phyloP scores from a whole-genome alignment of 2,797 vertebrate species.

The Clarias laeviceps region DNA sequence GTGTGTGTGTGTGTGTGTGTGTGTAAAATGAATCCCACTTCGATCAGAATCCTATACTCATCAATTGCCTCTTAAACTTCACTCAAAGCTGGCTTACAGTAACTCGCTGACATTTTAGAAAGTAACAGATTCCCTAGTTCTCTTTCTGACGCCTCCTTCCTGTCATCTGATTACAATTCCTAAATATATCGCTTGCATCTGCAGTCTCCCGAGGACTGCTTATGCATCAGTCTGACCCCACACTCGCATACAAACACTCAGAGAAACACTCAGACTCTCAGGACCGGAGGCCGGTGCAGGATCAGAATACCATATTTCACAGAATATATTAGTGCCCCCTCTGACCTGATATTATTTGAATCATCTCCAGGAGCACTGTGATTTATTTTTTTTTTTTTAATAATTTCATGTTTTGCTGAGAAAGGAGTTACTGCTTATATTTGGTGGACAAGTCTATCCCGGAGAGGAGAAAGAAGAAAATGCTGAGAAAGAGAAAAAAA shows the following conservation, averaged over 20 bases:
- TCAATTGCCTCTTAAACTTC: slow-evolving; percentile 18
- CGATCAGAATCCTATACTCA: background rate
- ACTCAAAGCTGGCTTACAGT: background rate
- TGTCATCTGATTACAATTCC: slow-evolving; percentile 46
- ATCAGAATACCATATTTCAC: background rate
- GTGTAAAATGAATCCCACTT: background rate
- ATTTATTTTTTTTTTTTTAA: slow-evolving; percentile 1
- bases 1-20: slow-evolving; percentile 3
- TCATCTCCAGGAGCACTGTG: slow-evolving; percentile 15
- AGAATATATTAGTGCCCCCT: slow-evolving; percentile 34
- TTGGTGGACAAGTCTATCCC: background rate
- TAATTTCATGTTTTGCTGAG: slow-evolving; percentile 31
- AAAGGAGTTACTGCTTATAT: slow-evolving; percentile 31
- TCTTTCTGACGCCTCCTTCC: background rate
- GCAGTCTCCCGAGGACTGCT: slow-evolving; percentile 28
- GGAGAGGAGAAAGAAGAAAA: background rate
- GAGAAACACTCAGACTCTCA: slow-evolving; percentile 34
- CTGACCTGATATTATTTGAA: slow-evolving; percentile 29
- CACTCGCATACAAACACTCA: background rate
- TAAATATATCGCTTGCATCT: slow-evolving; percentile 37
- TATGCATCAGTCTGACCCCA: slow-evolving; percentile 40
- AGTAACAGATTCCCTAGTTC: slow-evolving; percentile 3
- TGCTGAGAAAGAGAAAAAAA: background rate
- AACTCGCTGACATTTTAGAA: slow-evolving; percentile 15
- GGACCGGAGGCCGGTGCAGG: slow-evolving; percentile 30